Conservation (phyloP, 2,113 vertebrate genomes). For the Poeciliopsis prolifica region DNA sequence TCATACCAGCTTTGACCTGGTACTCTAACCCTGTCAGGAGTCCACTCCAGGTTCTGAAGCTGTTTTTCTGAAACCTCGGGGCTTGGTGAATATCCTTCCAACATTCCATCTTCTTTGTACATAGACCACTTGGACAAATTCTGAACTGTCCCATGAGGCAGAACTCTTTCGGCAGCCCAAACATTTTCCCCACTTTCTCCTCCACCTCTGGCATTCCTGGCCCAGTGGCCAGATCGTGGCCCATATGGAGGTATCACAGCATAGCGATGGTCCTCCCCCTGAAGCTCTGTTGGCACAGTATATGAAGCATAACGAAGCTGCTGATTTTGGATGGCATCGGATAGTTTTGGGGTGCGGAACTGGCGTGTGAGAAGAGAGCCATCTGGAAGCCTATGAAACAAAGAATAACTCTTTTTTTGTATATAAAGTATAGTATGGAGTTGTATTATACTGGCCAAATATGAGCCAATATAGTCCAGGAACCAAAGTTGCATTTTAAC, state of each 20-base stretch:
- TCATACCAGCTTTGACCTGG: conserved; percentile 83
- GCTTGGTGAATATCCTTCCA: conserved; percentile 70
- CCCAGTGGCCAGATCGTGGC: conserved; percentile 83
- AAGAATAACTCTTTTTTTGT: background rate
- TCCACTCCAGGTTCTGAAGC: conserved; percentile 66
- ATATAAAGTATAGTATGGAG: background rate
- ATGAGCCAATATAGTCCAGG: background rate
- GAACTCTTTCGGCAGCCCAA: conserved; percentile 81
- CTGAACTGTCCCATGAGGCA: conserved; percentile 75
- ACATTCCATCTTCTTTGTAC: conserved; percentile 76
- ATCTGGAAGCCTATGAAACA: conserved; percentile 64
- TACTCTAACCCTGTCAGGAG: conserved; percentile 73
- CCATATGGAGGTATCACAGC: conserved; percentile 87
- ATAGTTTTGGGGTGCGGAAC: conserved; percentile 70
- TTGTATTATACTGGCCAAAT: background rate
- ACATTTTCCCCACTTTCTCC: conserved; percentile 75
- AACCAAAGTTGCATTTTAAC: background rate
- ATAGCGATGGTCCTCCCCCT: conserved; percentile 81
- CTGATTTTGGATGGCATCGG: conserved; percentile 76
- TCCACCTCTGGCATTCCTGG: conserved; percentile 66
- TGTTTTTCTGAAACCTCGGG: conserved; percentile 46
- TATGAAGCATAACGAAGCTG: conserved; percentile 76
- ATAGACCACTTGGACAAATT: conserved; percentile 80
- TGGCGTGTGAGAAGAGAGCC: conserved; percentile 65
- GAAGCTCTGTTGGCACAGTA: conserved; percentile 68